Percentiles rank a stretch among this genome's conserved stretches.
phyloP scores from a whole-genome alignment of 2,888 invertebrate genomes.

The Mamestra brassicae region DNA sequence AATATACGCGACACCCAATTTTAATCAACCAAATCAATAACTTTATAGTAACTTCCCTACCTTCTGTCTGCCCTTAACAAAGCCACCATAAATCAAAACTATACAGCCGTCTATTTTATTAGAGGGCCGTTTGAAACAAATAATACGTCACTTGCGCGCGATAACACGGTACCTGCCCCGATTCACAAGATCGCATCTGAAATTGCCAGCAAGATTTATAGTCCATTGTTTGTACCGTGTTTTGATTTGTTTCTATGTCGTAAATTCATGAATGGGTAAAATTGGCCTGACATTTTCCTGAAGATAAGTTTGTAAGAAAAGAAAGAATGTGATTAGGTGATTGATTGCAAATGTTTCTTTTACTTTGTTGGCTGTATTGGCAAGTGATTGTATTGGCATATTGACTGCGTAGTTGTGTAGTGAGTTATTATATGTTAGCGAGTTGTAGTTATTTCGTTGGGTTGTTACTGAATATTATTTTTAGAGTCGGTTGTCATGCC shows the following conservation, averaged over 20 bases:
- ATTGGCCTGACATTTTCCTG: slow-evolving; percentile 70
- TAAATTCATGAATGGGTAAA: slow-evolving; percentile 81
- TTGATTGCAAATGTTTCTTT: slow-evolving; percentile 55
- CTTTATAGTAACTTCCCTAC: slow-evolving; percentile 22
- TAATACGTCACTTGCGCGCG: slow-evolving; percentile 68
- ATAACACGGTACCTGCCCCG: slow-evolving; percentile 77
- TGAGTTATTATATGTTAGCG: slow-evolving; percentile 16
- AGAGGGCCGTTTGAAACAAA: slow-evolving; percentile 68
- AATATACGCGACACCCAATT: background rate
- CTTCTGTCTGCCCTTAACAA: slow-evolving; percentile 28
- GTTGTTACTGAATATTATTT: background rate
- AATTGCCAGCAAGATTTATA: slow-evolving; percentile 85
- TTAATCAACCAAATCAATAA: slow-evolving; percentile 32
- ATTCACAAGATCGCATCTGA: slow-evolving; percentile 84
- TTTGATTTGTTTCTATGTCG: slow-evolving; percentile 84
- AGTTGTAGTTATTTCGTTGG: background rate
- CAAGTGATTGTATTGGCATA: slow-evolving; percentile 47
- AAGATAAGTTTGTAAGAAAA: slow-evolving; percentile 68
- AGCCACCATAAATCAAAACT: slow-evolving; percentile 63
- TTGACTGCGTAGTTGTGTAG: slow-evolving; percentile 21
- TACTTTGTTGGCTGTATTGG: slow-evolving; percentile 37
- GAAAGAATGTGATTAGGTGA: slow-evolving; percentile 52
- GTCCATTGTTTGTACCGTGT: slow-evolving; percentile 81
- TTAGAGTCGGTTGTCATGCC: background rate
- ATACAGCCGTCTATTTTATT: slow-evolving; percentile 64